A percentile compares a stretch with the other conserved stretches of the same genome.
Evolutionary conservation across 2,113 vertebrate species (phyloP).

Genomic region (Seriola rivoliana): DNA sequence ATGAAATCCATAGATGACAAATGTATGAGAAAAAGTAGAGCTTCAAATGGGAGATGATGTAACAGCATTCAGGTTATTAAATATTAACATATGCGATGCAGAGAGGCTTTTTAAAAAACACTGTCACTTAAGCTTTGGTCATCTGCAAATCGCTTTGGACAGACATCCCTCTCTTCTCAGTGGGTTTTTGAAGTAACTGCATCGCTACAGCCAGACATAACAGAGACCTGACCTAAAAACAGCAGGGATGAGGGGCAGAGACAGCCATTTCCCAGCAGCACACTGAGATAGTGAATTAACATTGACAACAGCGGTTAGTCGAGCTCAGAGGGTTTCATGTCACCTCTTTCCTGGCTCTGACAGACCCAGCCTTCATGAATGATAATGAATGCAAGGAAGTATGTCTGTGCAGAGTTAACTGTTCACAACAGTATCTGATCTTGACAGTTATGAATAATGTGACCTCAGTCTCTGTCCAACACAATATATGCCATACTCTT

Average conservation of each 20-base stretch:
- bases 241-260: conserved; percentile 44
- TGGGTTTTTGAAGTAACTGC: conserved; percentile 30
- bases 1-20: not conserved
- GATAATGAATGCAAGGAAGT: conserved; percentile 14
- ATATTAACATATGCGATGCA: not conserved
- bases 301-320: conserved; percentile 26
- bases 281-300: conserved; percentile 43
- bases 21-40: not conserved
- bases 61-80: not conserved
- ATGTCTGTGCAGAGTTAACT: not conserved
- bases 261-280: conserved; percentile 39
- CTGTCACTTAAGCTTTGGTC: not conserved
- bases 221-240: conserved; percentile 49
- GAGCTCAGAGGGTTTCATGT: conserved; percentile 21
- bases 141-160: conserved; percentile 3
- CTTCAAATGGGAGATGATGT: not conserved
- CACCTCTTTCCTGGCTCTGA: conserved; percentile 25
- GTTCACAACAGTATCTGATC: not conserved
- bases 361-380: conserved; percentile 20
- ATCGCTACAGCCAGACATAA: conserved; percentile 13
- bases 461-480: not conserved
- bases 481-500: not conserved
- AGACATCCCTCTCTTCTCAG: conserved; percentile 25
- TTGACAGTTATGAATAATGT: not conserved
- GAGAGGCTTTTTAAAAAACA: conserved; percentile 14